Conservation (phyloP, 2,113 vertebrate species). For the Himantopus leucocephalus region DNA sequence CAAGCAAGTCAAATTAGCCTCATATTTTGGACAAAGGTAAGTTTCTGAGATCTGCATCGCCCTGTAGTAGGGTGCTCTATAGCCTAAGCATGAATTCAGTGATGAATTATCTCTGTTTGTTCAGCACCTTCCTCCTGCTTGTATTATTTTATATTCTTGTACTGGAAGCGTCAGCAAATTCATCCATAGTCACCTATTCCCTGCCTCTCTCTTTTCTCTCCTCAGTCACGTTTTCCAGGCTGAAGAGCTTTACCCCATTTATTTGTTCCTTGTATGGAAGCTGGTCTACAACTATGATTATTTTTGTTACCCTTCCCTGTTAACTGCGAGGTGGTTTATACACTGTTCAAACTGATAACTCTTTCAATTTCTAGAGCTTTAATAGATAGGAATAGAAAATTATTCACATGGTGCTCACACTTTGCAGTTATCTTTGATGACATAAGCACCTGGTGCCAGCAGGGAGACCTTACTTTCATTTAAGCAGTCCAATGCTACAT, state of each 20-base stretch:
- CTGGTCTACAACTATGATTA: not conserved
- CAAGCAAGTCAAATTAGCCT: not conserved
- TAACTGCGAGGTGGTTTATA: not conserved
- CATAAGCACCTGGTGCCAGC: not conserved
- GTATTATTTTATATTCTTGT: not conserved
- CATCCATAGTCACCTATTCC: not conserved
- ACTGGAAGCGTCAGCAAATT: not conserved
- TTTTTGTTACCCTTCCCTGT: not conserved
- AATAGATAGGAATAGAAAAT: not conserved
- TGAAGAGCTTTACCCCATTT: not conserved
- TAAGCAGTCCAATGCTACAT: not conserved
- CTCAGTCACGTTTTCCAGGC: not conserved
- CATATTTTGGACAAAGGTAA: not conserved
- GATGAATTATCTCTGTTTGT: not conserved
- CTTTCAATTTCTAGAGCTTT: not conserved
- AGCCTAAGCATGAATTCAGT: not conserved
- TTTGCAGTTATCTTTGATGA: not conserved
- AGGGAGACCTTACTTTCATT: not conserved
- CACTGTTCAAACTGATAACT: not conserved
- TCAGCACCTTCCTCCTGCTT: not conserved
- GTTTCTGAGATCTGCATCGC: not conserved
- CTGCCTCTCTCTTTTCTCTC: not conserved
- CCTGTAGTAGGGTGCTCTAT: not conserved
- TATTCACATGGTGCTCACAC: not conserved
- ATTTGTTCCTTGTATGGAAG: not conserved